Evolutionary conservation across 2,797 vertebrate species (phyloP).

Genomic region (Pseudopleuronectes americanus): DNA sequence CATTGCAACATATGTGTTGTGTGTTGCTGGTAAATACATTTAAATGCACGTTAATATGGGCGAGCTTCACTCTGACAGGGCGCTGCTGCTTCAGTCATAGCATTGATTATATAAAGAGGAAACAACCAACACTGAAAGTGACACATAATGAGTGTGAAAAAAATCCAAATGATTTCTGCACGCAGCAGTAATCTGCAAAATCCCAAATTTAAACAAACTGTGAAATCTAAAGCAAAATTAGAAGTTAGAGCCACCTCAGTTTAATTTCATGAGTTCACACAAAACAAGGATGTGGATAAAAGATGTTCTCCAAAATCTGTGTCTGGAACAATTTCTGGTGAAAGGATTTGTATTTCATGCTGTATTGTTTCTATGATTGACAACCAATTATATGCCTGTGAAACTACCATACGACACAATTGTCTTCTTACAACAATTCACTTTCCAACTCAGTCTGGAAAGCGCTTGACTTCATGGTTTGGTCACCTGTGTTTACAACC

Average conservation of each 20-base stretch:
- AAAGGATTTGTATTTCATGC: neutral
- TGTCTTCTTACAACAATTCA: neutral
- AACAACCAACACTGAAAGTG: conserved; percentile 12
- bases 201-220: neutral
- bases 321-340: neutral
- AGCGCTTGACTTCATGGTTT: neutral
- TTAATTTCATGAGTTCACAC: no score
- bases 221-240: neutral
- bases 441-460: neutral
- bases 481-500: neutral
- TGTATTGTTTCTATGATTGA: neutral
- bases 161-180: conserved; percentile 1
- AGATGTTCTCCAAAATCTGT: no score
- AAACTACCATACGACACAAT: neutral
- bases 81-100: neutral
- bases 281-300: neutral
- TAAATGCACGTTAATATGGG: conserved; percentile 12
- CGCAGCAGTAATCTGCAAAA: conserved; percentile 3
- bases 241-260: neutral
- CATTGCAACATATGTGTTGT: conserved; percentile 3
- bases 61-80: neutral
- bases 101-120: conserved; percentile 4
- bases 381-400: neutral
- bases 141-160: neutral
- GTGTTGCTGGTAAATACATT: neutral